These are phyloP conservation scores for Momotus momota DNA, from an alignment of 2,797 vertebrate species.

Conservation along the genomic window DNA sequence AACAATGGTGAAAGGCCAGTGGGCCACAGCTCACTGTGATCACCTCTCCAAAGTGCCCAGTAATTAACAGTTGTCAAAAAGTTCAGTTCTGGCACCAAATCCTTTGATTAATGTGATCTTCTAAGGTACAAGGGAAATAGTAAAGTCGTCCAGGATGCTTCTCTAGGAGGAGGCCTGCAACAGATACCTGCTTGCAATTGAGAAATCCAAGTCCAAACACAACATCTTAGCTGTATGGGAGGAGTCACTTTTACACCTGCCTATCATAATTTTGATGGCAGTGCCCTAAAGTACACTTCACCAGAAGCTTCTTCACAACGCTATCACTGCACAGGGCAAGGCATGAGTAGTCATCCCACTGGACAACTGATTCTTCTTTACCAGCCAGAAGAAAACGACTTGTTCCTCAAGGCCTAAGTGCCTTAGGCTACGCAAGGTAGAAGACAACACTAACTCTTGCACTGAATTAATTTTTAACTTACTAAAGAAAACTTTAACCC, in stretches of 20 bases:
- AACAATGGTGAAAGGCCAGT: conserved; percentile 44
- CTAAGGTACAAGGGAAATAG: neutral
- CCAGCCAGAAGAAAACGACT: neutral
- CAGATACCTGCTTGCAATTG: neutral
- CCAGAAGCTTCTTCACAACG: neutral
- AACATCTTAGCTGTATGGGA: neutral
- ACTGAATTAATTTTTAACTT: neutral
- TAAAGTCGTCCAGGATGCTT: neutral
- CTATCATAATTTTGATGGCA: neutral
- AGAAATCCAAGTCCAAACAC: neutral
- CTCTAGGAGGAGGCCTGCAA: neutral
- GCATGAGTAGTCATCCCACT: neutral
- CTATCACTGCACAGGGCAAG: neutral
- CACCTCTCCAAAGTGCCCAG: neutral
- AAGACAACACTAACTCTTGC: neutral
- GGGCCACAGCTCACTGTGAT: neutral
- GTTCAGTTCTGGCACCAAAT: neutral
- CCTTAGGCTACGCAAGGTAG: neutral
- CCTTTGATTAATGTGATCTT: conserved; percentile 2
- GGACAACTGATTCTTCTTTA: neutral
- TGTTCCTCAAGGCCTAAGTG: neutral
- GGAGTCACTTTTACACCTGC: neutral
- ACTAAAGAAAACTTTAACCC: neutral
- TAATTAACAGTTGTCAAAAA: conserved; percentile 20
- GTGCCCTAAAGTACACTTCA: neutral